Evolutionary conservation across 2,113 vertebrate species (phyloP), one percentile per base, ranked within the genome.

Genomic region (Ariopsis seemanni): DNA sequence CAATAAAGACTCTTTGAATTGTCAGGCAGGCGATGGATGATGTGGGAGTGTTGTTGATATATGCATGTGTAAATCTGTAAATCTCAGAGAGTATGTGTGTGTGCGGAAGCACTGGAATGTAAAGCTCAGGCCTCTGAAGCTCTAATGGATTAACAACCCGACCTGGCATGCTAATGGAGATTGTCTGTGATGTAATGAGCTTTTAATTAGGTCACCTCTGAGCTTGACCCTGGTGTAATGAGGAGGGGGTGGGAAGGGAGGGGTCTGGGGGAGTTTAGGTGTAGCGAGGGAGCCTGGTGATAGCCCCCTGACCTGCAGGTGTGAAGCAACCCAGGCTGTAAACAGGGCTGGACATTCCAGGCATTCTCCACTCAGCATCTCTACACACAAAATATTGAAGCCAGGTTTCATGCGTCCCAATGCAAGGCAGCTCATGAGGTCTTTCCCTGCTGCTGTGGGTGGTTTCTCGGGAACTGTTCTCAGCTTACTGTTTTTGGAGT

Each of bases 121-220:
- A 92, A 92, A 93, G 90, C 91, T 93, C 89, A 89, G 92, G 93
- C 93, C 93, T 94, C 94, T 88, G 90, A 91, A 92, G 93, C 93
- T 94, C 94, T 95, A 95, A 95, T 95, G 94, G 95, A 95, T 95
- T 95, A 95, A 94, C 94, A 93, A 95, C 92, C 90, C 78, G 88
- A 92, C 93, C 93, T 95, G 95, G 95, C 95, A 95, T 95, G 94
- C 94, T 96, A 96, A 95, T 95, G 95, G 94, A 93, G 94, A 94
- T 95, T 93, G 94, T 95, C 94, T 95, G 94, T 95, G 95, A 95
- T 96, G 95, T 96, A 96, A 96, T 96, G 95, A 95, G 95, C 95
- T 95, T 96, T 95, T 95, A 95, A 96, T 96, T 95, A 95, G 95
- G 93, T 95, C 95, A 95, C 94, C 94, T 95, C 94, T 94, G 93